Evolutionary conservation across 2,113 vertebrate genomes (phyloP).

Genomic region (Epinephelus cyanopodus): DNA sequence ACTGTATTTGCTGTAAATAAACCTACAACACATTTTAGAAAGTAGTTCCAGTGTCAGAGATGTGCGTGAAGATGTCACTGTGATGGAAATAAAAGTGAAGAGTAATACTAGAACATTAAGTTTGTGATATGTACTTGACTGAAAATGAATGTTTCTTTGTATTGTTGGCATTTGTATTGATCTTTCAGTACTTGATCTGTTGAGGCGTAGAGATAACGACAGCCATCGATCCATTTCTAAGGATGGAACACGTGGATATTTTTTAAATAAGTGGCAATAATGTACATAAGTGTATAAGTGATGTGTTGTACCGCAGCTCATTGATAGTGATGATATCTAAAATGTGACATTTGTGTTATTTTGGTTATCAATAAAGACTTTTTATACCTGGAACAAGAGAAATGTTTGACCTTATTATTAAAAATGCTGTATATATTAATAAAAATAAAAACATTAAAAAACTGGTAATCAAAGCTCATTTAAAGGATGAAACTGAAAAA

Average conservation of each 20-base stretch:
- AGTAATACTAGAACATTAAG: not conserved
- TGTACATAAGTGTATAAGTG: conserved; percentile 71
- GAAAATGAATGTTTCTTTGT: conserved; percentile 24
- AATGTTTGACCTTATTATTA: conserved; percentile 12
- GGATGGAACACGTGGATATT: conserved; percentile 16
- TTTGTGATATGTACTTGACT: not conserved
- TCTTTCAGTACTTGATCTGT: conserved; percentile 26
- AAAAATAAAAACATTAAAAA: not conserved
- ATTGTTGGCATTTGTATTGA: conserved; percentile 23
- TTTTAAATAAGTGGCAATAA: conserved; percentile 62
- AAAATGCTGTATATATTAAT: not conserved
- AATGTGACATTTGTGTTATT: conserved; percentile 61
- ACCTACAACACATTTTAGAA: conserved; percentile 6
- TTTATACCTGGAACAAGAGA: conserved; percentile 66
- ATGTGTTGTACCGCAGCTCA: conserved; percentile 50
- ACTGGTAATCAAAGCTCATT: not conserved
- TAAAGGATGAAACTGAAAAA: not conserved
- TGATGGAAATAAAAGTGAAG: not conserved
- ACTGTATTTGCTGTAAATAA: not conserved
- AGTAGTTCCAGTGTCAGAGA: conserved; percentile 17
- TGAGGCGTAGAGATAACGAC: not conserved
- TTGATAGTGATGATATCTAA: conserved; percentile 34
- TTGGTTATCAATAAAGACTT: conserved; percentile 78
- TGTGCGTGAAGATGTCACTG: conserved; percentile 27
- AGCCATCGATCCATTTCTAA: conserved; percentile 31